A percentile compares a stretch with the other conserved stretches of the same genome.
Conservation (phyloP, 2,888 invertebrate genomes). For the Acronicta psi region DNA sequence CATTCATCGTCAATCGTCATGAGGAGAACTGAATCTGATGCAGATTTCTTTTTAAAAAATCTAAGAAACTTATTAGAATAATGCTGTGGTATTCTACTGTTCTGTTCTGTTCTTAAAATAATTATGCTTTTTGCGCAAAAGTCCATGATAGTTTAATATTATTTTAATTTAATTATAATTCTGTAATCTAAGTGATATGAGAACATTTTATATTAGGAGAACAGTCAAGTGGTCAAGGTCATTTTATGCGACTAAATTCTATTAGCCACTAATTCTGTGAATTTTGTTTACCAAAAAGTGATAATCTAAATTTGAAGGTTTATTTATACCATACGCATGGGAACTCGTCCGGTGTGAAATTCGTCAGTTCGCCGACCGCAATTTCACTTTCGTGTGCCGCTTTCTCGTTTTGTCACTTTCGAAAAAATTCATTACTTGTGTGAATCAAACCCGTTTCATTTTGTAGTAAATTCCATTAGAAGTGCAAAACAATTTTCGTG, state of each 20-base stretch:
- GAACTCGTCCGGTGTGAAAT: conserved; percentile 75
- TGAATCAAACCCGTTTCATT: conserved; percentile 70
- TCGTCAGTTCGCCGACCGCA: conserved; percentile 79
- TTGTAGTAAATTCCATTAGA: conserved; percentile 65
- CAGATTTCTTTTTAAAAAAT: too few species aligned
- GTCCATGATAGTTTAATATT: too few species aligned
- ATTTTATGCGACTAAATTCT: conserved; percentile 59
- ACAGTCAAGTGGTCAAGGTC: conserved; percentile 67
- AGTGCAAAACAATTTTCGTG: conserved; percentile 69
- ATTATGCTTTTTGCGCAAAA: too few species aligned
- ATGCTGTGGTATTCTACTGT: too few species aligned
- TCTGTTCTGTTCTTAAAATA: too few species aligned
- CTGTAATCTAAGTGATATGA: too few species aligned
- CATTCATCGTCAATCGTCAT: too few species aligned
- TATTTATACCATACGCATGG: conserved; percentile 55
- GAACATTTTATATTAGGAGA: neutral
- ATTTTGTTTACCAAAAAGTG: conserved; percentile 35
- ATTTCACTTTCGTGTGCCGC: conserved; percentile 81
- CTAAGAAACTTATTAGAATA: too few species aligned
- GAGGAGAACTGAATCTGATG: too few species aligned
- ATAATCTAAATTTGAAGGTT: conserved; percentile 60
- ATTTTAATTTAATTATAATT: too few species aligned
- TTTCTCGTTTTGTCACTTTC: conserved; percentile 83
- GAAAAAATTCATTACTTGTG: conserved; percentile 74
- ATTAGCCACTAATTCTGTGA: conserved; percentile 28